Base-by-base conservation (phyloP, 2,888 invertebrate species). In the Eurytoma adleriae region DNA sequence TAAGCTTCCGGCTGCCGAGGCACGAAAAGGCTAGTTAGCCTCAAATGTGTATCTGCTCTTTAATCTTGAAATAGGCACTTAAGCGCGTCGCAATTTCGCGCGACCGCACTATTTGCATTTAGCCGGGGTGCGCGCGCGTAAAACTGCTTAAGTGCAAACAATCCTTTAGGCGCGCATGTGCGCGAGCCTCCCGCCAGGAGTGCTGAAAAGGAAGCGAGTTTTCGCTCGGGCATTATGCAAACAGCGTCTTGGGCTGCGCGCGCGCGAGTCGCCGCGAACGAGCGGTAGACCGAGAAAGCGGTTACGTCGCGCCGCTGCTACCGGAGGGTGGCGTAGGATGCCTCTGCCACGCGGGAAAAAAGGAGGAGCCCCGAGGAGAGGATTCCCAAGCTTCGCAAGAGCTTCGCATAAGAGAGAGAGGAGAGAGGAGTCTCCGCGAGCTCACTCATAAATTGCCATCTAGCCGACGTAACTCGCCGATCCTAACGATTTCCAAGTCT, bases 11-110 rank as follows among this genome's bases (percentile, higher is more conserved):
- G 40, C 48, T 16, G 50, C n/a, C 48, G 40, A 24, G 57, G 50
- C 52, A 48, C 72, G 40, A 69, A 80, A 69, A 73, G 69, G 50
- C 77, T 73, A 62, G 80, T 73, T 80, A 77, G 59, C 73, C 40
- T 68, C 30, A 30, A 77, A 62, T 54, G 73, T 67, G 59, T 71
- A 77, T 80, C 76, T 77, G 73, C 68, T 77, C 69, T 70, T 74
- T 78, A 81, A 81, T 77, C 80, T 74, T 74, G 80, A 81, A 81
- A 81, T 78, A 78, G 66, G 66, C 70, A 74, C 59, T 80, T 78
- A 74, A 81, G 74, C 66, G 70, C 59, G 66, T 59, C 20, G 80
- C 73, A 80, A 80, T 77, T 77, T 80, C 24, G 72, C 77, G 50
- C 67, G 68, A 72, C 64, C 64, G 67, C 64, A 69, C 80, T 77